Conservation (phyloP, 2,888 invertebrate species). For the Deladenus siricidicola region DNA sequence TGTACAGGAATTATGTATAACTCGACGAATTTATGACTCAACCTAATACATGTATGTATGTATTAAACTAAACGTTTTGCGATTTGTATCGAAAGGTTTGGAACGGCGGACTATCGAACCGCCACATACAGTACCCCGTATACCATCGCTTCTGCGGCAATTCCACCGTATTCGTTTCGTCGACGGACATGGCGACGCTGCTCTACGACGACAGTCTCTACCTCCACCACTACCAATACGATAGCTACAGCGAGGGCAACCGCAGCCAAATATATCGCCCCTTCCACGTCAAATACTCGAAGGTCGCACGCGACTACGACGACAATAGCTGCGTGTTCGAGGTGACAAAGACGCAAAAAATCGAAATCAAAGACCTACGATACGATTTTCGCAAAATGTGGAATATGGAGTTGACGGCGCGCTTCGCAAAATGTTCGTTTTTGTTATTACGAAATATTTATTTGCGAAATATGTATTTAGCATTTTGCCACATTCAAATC, state of each 20-base stretch:
- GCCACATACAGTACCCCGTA: background rate
- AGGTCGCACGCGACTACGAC: constrained; percentile 14
- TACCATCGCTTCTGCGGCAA: constrained; percentile 34
- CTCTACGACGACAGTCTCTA: constrained; percentile 30
- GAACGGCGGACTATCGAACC: constrained; percentile 10
- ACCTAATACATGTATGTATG: no score
- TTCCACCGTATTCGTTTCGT: constrained; percentile 26
- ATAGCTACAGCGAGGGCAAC: background rate
- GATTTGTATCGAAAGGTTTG: no score
- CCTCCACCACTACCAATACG: constrained; percentile 1
- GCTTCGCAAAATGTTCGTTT: background rate
- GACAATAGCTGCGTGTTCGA: constrained; percentile 15
- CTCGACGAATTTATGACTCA: no score
- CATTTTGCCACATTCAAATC: constrained; percentile 28
- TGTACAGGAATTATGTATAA: no score
- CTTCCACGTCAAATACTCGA: constrained; percentile 25
- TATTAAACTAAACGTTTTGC: no score
- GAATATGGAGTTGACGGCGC: background rate
- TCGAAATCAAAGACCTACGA: constrained; percentile 3
- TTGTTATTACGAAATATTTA: background rate
- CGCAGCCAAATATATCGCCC: constrained; percentile 15
- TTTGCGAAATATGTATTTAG: constrained; percentile 7
- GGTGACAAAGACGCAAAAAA: constrained; percentile 1
- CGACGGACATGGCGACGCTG: constrained; percentile 28
- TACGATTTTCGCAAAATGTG: background rate